A percentile compares a stretch with the other conserved stretches of the same genome.
Evolutionary conservation across 2,113 vertebrate species (phyloP).

Genomic region (Prionailurus bengalensis): DNA sequence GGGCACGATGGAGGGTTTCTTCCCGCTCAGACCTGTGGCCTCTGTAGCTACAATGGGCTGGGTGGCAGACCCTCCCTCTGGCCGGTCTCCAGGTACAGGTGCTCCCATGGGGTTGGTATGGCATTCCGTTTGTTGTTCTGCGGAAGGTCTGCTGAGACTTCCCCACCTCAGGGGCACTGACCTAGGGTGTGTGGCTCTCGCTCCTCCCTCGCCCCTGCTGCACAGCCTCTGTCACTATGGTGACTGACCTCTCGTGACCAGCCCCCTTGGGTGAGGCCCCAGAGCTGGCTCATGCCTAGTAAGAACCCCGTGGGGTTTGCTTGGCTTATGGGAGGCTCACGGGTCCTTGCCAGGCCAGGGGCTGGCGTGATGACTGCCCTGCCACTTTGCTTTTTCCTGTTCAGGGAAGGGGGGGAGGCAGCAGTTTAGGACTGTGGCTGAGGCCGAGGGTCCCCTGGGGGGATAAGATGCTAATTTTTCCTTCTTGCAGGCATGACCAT

Average conservation of each 20-base stretch:
- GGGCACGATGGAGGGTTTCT: not conserved
- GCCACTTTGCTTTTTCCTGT: not conserved
- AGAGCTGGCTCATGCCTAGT: not conserved
- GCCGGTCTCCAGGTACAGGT: not conserved
- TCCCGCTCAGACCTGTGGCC: not conserved
- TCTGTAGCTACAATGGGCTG: not conserved
- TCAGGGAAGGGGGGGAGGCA: not conserved
- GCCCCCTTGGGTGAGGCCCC: not conserved
- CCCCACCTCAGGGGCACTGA: not conserved
- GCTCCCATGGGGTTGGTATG: too few relatives aligned
- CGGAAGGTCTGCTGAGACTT: not conserved
- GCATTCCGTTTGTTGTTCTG: not conserved
- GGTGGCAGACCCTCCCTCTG: not conserved
- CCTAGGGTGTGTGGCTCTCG: not conserved
- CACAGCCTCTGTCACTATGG: not conserved
- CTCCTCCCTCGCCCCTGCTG: not conserved
- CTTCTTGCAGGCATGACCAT: not conserved
- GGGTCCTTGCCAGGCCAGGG: not conserved
- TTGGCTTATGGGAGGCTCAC: not conserved
- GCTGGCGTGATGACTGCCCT: not conserved
- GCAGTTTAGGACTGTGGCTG: not conserved
- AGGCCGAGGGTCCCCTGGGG: not conserved
- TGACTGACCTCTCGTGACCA: slow-evolving; percentile 9
- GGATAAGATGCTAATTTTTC: not conserved
- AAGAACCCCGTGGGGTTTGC: not conserved